phyloP scores from a whole-genome alignment of 1,140 invertebrate genomes.

The Diorhabda sublineata region DNA sequence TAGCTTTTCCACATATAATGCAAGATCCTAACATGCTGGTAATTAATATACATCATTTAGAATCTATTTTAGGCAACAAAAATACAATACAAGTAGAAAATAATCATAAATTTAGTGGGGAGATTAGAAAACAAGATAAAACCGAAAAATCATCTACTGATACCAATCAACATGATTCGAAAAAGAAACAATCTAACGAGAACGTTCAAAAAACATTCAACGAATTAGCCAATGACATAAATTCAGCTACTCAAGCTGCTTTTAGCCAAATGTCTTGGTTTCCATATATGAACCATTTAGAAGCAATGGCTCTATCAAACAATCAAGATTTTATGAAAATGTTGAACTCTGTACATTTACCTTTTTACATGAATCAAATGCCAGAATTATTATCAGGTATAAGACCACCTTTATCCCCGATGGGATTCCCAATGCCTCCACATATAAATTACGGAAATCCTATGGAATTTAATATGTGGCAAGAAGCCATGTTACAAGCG shows the following conservation, averaged over 20 bases:
- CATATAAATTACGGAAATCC: conserved; percentile 53
- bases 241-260: conserved; percentile 61
- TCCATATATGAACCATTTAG: conserved; percentile 63
- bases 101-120: conserved; percentile 30
- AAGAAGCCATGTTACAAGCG: conserved; percentile 57
- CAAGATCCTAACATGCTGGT: conserved; percentile 75
- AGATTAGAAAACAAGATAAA: conserved; percentile 28
- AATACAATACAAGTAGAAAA: conserved; percentile 1
- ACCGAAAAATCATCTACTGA: conserved; percentile 5
- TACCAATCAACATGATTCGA: not conserved
- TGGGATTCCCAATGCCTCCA: conserved; percentile 49
- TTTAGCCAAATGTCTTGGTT: conserved; percentile 69
- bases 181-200: conserved; percentile 9
- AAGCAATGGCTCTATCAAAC: conserved; percentile 42
- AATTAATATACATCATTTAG: conserved; percentile 70
- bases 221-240: conserved; percentile 56
- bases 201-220: conserved; percentile 19
- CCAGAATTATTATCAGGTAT: conserved; percentile 45
- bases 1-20: conserved; percentile 65
- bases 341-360: conserved; percentile 37
- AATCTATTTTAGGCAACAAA: conserved; percentile 62
- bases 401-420: conserved; percentile 44
- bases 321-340: conserved; percentile 52
- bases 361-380: conserved; percentile 50
- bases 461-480: conserved; percentile 63